Conservation (phyloP, 2,797 vertebrate species). For the Fringilla coelebs region DNA sequence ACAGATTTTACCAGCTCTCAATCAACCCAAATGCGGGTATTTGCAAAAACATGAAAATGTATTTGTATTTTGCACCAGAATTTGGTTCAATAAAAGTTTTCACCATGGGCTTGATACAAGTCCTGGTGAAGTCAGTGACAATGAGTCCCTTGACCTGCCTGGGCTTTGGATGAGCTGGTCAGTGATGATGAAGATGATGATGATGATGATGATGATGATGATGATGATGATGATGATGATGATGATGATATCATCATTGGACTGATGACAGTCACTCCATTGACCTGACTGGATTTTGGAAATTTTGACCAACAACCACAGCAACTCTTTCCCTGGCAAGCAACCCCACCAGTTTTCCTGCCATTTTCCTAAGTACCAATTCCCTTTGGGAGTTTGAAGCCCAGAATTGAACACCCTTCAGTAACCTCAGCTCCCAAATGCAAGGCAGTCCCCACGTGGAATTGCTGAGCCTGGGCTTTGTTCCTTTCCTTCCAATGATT, state of each 20-base stretch:
- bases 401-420: neutral
- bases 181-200: neutral
- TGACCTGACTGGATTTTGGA: neutral
- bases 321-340: neutral
- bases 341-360: neutral
- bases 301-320: neutral
- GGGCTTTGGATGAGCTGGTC: neutral
- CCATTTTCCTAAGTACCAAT: neutral
- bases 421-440: neutral
- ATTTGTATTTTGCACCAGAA: neutral
- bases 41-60: neutral
- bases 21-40: rapidly evolving
- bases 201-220: neutral
- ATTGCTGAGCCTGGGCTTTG: neutral
- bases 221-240: neutral
- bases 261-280: neutral
- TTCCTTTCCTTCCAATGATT: neutral
- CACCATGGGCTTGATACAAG: neutral
- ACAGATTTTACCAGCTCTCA: neutral
- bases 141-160: neutral
- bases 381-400: neutral
- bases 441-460: neutral
- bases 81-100: too few relatives aligned
- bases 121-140: neutral
- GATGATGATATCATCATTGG: neutral